Base-by-base conservation (phyloP, 1,140 invertebrate genomes). In the Pachyrhynchus sulphureomaculatus region DNA sequence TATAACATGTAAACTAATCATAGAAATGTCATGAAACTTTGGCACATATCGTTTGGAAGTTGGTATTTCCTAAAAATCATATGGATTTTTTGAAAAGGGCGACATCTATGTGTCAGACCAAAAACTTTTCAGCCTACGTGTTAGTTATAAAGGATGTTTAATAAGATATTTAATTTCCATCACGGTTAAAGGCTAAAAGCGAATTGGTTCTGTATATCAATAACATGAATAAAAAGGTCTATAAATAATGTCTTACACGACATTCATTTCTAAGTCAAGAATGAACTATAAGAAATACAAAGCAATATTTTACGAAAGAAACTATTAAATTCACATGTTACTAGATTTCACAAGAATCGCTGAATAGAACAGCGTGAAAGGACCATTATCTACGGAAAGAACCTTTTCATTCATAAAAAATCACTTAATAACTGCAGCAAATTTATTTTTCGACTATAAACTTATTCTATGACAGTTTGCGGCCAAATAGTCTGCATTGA, bases 401-500 rank as follows among this genome's bases (percentile, higher is more conserved):
- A 6, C 17, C 37, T 34, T 18, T 17, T 17, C 33, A 49, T 42
- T 26, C 4, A 12, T 21, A 13, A 6, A 52, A 51, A 60, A 53
- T 60, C 20, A 9, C 32, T 48, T 52, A 24, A 42, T 52, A 33
- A 60, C 58, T 61, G 49, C 39, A 52, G 54, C 32, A 48, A 64
- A 49, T 56, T 64, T 36, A 51, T 44, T 23, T 52, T 32, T 56
- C 37, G 37, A 3, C 48, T 20, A 55, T 48, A 60, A 60, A 60
- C 33, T 51, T 61, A 20, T 45, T 24, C 36, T 36, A 34, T 63
- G 66, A 66, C 66, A 66, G 54, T 65, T 66, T 68, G 66, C 66
- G 66, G 66, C 62, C 62, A 66, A 68, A 68, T 66, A 62, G 41
- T 44, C 20, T 44, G 32, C 57, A 60, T 64, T 64, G 15, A 63